phyloP scores from a whole-genome alignment of 64 coral and sea anemone genomes.

The Orbicella faveolata region DNA sequence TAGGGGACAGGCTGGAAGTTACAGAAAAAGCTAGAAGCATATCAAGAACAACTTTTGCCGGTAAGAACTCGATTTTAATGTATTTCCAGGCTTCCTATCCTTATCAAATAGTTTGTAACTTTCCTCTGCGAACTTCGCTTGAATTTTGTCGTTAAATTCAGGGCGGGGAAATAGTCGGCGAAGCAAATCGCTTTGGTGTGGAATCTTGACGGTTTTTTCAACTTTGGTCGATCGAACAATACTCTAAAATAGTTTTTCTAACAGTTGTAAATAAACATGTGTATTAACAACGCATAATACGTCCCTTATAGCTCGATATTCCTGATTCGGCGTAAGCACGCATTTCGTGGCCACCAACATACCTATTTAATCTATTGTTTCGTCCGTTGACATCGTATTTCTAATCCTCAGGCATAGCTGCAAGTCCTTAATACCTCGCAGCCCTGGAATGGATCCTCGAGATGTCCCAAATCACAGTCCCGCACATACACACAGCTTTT shows the following conservation, averaged over 20 bases:
- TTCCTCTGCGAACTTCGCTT: constrained; percentile 88
- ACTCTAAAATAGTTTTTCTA: constrained; percentile 71
- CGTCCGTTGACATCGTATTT: constrained; percentile 91
- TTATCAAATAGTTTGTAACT: constrained; percentile 98
- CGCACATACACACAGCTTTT: constrained; percentile 94
- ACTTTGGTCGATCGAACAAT: constrained; percentile 53
- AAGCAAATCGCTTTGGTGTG: constrained; percentile 52
- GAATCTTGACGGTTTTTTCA: constrained; percentile 24
- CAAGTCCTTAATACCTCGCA: constrained; percentile 48
- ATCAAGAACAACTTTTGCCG: constrained; percentile 84
- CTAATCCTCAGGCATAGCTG: constrained; percentile 90
- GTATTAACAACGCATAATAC: constrained; percentile 78
- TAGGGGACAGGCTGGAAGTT: constrained; percentile 61
- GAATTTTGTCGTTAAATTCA: constrained; percentile 88
- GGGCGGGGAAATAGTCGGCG: constrained; percentile 90
- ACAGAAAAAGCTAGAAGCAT: constrained; percentile 60
- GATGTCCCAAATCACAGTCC: constrained; percentile 94
- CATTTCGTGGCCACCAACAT: constrained; percentile 77
- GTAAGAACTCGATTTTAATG: constrained; percentile 92
- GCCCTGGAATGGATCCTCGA: constrained; percentile 82
- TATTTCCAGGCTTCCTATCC: constrained; percentile 95
- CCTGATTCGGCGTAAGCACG: constrained; percentile 75
- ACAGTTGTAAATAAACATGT: constrained; percentile 98
- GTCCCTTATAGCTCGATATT: constrained; percentile 83
- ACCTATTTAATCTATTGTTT: constrained; percentile 95